Conservation (phyloP, 2,888 invertebrate species). For the Ophonus ardosiacus region DNA sequence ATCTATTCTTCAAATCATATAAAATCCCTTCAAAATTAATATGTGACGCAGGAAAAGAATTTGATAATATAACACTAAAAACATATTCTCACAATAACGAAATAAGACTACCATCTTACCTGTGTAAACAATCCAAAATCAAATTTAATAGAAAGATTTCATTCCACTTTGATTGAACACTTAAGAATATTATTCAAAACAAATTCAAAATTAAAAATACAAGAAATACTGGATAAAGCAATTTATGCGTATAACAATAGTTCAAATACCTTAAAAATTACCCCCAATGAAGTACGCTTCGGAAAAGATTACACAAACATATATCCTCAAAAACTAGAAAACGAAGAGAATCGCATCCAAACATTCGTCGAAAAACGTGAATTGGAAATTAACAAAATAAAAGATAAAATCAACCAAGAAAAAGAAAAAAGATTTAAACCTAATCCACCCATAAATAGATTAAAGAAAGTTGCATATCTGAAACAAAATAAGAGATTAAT, state of each 20-base stretch:
- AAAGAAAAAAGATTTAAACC: background rate
- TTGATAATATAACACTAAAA: background rate
- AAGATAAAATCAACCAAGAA: background rate
- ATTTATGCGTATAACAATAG: background rate
- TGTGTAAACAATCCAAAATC: background rate
- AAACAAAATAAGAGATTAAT: background rate
- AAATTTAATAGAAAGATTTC: slow-evolving; percentile 1
- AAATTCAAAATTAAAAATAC: background rate
- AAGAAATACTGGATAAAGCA: background rate
- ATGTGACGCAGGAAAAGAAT: background rate
- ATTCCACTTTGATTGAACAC: background rate
- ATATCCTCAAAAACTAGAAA: background rate
- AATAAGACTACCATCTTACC: slow-evolving; percentile 2
- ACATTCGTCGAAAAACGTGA: background rate
- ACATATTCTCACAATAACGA: background rate
- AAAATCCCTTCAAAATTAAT: background rate
- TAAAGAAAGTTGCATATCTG: background rate
- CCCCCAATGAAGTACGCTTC: background rate
- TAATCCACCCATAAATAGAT: background rate
- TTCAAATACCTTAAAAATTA: background rate
- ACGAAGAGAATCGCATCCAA: background rate
- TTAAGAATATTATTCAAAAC: background rate
- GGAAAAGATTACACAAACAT: background rate
- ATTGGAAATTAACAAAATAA: background rate
- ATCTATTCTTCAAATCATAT: background rate